Base-by-base conservation (phyloP, 2,113 vertebrate genomes). In the Hepsetus odoe region DNA sequence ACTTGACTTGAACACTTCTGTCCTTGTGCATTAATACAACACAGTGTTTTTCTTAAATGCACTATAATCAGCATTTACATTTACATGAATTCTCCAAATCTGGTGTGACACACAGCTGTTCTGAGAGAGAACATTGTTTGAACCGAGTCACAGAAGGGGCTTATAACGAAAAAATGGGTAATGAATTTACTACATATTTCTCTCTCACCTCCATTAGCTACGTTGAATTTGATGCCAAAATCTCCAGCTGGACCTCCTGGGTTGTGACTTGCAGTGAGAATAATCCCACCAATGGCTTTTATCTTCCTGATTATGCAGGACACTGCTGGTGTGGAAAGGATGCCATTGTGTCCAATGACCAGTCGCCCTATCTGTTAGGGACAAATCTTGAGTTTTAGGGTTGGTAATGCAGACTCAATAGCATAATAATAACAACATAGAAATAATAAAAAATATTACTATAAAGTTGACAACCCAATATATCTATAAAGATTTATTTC, bases 251-350 rank as follows among this genome's bases (percentile, higher is more conserved):
- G 96, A 30, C 97, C 98, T 76, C 97, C 98, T 7, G 96, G 96
- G 88, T 95, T 96, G 89, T 98, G 97, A 86, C 98, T 98, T 22
- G 98, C 98, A 81, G 97, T 99, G 26, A 99, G 89, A 85, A 99
- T 95, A 88, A 99, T 98, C 64, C 98, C 98, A 49, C 97, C 97
- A 26, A 96, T 96, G 59, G 97, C 98, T 89, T 99, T 99, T 90
- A 98, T 96, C 91, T 98, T 99, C 80, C 97, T 93, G 90, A 99
- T 98, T 89, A 99, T 96, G 90, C 97, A 98, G 14, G 98, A 99
- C 80, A 98, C 96, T 26, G 97, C 97, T 65, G 97, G 98, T 7
- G 98, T 99, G 5, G 98, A 99, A 85, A 99, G 93, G 82, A 99
- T 95, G 82, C 98, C 97, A 9, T 96, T 96, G 91, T 98, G 98